Percentiles rank a stretch among this genome's conserved stretches.
These are phyloP conservation scores for Camelus dromedarius DNA, from an alignment of 2,113 vertebrate species.

Conservation along the genomic window DNA sequence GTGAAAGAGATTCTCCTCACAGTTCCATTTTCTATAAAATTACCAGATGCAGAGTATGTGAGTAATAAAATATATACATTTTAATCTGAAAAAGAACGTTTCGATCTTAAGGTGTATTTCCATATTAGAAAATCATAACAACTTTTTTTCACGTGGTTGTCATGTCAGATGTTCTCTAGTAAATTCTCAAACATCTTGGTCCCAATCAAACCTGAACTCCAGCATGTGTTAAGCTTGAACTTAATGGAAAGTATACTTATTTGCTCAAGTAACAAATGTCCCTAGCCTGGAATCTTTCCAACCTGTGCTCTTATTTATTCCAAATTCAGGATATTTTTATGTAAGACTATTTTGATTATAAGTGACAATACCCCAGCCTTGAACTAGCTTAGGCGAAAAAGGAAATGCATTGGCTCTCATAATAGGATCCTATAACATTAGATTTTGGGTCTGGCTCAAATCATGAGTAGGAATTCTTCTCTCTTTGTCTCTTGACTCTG, in stretches of 20 bases:
- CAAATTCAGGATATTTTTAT: neutral
- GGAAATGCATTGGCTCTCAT: neutral
- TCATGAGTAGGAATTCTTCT: neutral
- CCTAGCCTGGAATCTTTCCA: neutral
- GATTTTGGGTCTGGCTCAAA: neutral
- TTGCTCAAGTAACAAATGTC: neutral
- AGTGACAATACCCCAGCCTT: neutral
- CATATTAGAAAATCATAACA: neutral
- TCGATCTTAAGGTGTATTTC: neutral
- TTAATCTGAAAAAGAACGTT: neutral
- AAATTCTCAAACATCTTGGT: neutral
- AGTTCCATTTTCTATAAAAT: neutral
- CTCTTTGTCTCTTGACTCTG: neutral
- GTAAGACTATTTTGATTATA: neutral
- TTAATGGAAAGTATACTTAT: neutral
- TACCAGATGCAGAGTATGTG: neutral
- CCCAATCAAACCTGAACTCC: neutral
- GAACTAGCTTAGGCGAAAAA: neutral
- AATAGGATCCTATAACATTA: neutral
- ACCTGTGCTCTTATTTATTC: neutral
- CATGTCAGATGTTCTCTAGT: neutral
- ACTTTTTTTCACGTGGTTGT: neutral
- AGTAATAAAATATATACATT: neutral
- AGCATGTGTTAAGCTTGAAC: neutral
- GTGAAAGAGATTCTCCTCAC: neutral